Evolutionary conservation across 2,888 invertebrate genomes (phyloP).

Genomic region (Dysmachus trigonus): DNA sequence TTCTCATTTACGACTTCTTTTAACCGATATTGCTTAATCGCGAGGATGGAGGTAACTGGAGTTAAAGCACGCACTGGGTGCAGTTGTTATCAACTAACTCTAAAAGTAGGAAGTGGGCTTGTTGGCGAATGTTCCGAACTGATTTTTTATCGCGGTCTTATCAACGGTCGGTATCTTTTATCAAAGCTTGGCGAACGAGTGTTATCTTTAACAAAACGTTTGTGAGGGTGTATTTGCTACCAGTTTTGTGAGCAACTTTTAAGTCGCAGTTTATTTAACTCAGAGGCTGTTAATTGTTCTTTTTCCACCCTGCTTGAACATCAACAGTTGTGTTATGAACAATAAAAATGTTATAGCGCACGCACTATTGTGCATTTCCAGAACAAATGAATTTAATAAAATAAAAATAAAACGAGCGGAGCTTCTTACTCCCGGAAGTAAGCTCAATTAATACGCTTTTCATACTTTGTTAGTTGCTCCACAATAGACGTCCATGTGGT

Average conservation of each 20-base stretch:
- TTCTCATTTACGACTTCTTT: not conserved
- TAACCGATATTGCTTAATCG: not conserved
- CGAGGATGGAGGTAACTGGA: not conserved
- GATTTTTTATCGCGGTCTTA: slow-evolving; percentile 16
- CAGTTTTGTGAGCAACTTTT: not conserved
- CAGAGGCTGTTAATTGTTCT: not conserved
- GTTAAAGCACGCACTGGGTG: not conserved
- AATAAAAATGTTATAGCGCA: not conserved
- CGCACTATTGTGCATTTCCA: too few species aligned
- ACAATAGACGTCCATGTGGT: not conserved
- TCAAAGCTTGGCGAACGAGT: not conserved
- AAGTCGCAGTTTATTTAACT: not conserved
- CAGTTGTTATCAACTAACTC: not conserved
- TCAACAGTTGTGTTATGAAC: not conserved
- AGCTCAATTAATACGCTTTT: too few species aligned
- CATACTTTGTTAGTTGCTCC: not conserved
- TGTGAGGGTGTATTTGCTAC: not conserved
- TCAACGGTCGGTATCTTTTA: slow-evolving; percentile 25
- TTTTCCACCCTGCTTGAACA: not conserved
- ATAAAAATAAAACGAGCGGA: too few species aligned
- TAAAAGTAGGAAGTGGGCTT: not conserved
- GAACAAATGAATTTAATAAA: too few species aligned
- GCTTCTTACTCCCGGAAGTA: too few species aligned
- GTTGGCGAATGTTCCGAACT: not conserved
- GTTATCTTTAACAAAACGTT: not conserved